These are phyloP conservation scores for Trichopoda pennipes DNA, from an alignment of 2,888 invertebrate genomes.

Conservation along the genomic window DNA sequence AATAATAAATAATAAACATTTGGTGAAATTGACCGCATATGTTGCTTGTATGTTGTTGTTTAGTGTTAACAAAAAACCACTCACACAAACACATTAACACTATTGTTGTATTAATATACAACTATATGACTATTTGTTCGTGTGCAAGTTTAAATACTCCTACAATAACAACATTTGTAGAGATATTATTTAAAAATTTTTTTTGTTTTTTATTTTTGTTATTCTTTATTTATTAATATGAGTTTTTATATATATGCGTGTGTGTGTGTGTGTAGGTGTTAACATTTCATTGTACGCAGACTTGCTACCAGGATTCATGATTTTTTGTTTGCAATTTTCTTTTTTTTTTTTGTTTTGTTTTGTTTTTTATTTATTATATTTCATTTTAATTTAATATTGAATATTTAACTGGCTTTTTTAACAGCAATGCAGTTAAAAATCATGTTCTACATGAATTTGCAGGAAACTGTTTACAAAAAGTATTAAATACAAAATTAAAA, in stretches of 20 bases:
- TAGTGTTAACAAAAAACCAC: constrained; percentile 60
- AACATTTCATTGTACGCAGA: constrained; percentile 8
- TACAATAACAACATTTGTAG: constrained; percentile 43
- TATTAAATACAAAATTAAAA: neutral
- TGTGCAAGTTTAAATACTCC: constrained; percentile 28
- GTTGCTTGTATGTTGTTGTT: constrained; percentile 67
- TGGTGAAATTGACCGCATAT: constrained; percentile 77
- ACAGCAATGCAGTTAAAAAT: constrained; percentile 67
- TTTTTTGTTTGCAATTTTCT: neutral
- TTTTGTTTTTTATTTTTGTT: constrained; percentile 30
- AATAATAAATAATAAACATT: constrained; percentile 73
- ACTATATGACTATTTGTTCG: constrained; percentile 21
- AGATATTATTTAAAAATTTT: constrained; percentile 18
- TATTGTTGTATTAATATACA: constrained; percentile 8
- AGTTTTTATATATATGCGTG: neutral
- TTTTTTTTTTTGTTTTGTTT: constrained; percentile 1
- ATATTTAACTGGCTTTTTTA: constrained; percentile 71
- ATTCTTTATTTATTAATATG: constrained; percentile 8
- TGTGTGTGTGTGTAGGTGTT: constrained; percentile 8
- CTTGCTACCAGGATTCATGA: constrained; percentile 11
- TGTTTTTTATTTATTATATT: constrained; percentile 63
- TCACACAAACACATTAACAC: constrained; percentile 14
- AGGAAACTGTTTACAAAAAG: constrained; percentile 41
- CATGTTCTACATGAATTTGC: constrained; percentile 62
- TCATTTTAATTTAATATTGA: constrained; percentile 72